These are phyloP conservation scores for Calliopum simillimum DNA, from an alignment of 2,888 invertebrate genomes.

Conservation along the genomic window DNA sequence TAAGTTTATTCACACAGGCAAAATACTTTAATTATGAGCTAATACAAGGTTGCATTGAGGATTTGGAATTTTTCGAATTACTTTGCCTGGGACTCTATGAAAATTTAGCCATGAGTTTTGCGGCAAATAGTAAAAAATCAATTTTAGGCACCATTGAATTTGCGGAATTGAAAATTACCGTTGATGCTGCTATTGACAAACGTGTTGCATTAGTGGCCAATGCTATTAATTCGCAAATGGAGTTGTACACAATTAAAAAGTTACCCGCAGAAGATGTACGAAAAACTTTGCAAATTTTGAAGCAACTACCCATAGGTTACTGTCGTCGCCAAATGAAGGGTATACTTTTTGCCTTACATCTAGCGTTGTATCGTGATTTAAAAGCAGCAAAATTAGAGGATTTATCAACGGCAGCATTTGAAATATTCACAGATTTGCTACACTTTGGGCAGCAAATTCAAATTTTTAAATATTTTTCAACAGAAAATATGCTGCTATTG, in stretches of 20 bases:
- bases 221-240: conserved; percentile 34
- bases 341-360: conserved; percentile 55
- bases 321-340: conserved; percentile 52
- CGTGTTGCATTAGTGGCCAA: conserved; percentile 37
- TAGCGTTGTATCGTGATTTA: conserved; percentile 58
- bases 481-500: conserved; percentile 51
- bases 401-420: conserved; percentile 44
- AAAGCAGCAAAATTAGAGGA: conserved; percentile 44
- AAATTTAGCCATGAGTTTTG: conserved; percentile 44
- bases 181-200: conserved; percentile 23
- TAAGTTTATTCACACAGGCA: conserved; percentile 40
- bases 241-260: conserved; percentile 44
- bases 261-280: conserved; percentile 45
- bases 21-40: background rate
- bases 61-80: conserved; percentile 58
- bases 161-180: conserved; percentile 37
- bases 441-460: conserved; percentile 61
- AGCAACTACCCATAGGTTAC: conserved; percentile 55
- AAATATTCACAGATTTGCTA: conserved; percentile 56
- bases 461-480: conserved; percentile 56
- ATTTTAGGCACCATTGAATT: conserved; percentile 48
- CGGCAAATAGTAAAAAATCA: conserved; percentile 47
- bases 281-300: conserved; percentile 49
- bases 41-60: conserved; percentile 39
- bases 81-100: conserved; percentile 51